phyloP scores from a whole-genome alignment of 23 tunicate species.

The Ascidia mentula region DNA sequence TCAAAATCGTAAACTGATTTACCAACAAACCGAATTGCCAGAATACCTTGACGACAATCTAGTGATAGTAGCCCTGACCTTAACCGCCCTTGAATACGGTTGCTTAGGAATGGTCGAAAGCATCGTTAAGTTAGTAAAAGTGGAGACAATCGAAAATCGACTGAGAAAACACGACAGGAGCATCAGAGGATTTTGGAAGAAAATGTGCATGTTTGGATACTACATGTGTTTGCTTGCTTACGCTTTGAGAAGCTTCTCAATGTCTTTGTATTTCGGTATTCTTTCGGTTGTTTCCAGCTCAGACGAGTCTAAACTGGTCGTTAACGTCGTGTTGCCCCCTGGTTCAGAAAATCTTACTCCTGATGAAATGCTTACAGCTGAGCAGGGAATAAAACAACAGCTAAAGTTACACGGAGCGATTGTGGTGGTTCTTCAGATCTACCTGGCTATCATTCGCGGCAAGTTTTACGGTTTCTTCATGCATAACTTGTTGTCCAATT shows the following conservation, averaged over 20 bases:
- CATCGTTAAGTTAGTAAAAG: slow-evolving; percentile 19
- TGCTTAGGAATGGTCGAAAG: slow-evolving; percentile 28
- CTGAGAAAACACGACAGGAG: background rate
- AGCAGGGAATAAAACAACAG: background rate
- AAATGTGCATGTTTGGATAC: background rate
- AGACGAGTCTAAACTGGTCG: background rate
- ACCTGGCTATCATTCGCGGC: slow-evolving; percentile 40
- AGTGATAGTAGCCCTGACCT: background rate
- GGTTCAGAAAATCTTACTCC: background rate
- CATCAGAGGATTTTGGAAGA: background rate
- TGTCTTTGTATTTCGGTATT: slow-evolving; percentile 42
- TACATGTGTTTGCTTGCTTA: slow-evolving; percentile 13
- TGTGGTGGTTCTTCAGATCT: slow-evolving; percentile 27
- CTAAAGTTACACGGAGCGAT: background rate
- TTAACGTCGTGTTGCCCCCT: background rate
- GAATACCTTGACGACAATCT: background rate
- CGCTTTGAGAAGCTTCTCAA: slow-evolving; percentile 30
- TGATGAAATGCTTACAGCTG: background rate
- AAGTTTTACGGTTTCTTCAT: slow-evolving; percentile 39
- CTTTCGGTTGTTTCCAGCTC: slow-evolving; percentile 8
- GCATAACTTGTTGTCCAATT: slow-evolving; percentile 29
- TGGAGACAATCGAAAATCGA: slow-evolving; percentile 9
- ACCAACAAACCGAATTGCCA: background rate
- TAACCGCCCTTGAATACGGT: slow-evolving; percentile 14
- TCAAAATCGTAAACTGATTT: background rate